Conservation (phyloP, 2,888 invertebrate genomes). For the Myopa testacea region DNA sequence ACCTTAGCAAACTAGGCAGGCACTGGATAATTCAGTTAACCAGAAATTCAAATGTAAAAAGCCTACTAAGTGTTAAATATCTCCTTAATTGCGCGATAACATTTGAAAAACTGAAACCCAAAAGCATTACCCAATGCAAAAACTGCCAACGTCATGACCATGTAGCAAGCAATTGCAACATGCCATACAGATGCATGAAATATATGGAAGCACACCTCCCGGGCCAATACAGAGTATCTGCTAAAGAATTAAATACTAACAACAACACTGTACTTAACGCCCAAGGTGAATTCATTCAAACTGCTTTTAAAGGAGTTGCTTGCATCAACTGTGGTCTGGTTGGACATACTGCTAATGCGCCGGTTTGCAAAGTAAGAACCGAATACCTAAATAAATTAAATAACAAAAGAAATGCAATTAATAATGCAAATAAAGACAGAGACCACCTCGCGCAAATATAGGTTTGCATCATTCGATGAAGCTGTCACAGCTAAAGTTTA, state of each 20-base stretch:
- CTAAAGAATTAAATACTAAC: neutral
- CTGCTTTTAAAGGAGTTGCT: neutral
- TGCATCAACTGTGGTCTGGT: neutral
- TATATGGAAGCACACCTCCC: neutral
- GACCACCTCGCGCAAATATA: neutral
- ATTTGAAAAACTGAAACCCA: neutral
- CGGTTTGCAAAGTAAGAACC: neutral
- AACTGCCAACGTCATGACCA: slow-evolving; percentile 19
- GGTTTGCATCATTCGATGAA: neutral
- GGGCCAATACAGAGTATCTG: neutral
- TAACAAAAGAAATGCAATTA: neutral
- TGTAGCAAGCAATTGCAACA: neutral
- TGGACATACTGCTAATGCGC: slow-evolving; percentile 18
- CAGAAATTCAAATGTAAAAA: neutral
- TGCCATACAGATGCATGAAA: slow-evolving; percentile 10
- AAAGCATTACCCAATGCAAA: neutral
- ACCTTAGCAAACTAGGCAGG: neutral
- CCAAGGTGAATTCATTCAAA: neutral
- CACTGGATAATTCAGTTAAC: neutral
- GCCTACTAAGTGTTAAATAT: neutral
- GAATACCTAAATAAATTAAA: neutral
- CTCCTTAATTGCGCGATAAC: neutral
- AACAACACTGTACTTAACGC: neutral
- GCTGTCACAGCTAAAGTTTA: neutral
- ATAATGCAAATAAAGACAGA: neutral